phyloP scores from a whole-genome alignment of 1,140 invertebrate species.

The Drosophila pachea region DNA sequence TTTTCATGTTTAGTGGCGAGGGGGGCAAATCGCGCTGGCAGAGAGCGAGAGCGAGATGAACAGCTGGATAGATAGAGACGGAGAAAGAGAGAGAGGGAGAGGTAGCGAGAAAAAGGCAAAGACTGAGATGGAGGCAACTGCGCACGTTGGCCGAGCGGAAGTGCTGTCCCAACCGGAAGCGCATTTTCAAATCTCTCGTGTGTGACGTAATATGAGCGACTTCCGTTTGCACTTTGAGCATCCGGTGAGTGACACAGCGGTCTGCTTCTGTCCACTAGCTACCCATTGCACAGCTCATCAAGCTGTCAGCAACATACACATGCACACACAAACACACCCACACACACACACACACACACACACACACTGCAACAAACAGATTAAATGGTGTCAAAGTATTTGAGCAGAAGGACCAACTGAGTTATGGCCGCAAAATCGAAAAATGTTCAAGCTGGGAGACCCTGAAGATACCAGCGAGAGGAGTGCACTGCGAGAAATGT shows the following conservation, averaged over 20 bases:
- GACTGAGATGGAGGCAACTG: neutral
- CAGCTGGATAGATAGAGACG: neutral
- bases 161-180: conserved; percentile 43
- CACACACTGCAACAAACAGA: conserved; percentile 13
- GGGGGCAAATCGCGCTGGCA: neutral
- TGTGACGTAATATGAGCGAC: conserved; percentile 61
- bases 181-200: conserved; percentile 51
- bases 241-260: conserved; percentile 54
- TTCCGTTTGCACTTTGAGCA: conserved; percentile 70
- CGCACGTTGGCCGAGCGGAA: conserved; percentile 30
- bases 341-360: conserved; percentile 3
- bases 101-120: neutral
- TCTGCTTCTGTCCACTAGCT: conserved; percentile 26
- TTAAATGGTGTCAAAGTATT: neutral
- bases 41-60: conserved; percentile 31
- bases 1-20: conserved; percentile 22
- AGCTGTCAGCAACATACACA: conserved; percentile 18
- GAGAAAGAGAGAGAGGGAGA: neutral
- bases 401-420: conserved; percentile 1
- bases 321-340: neutral
- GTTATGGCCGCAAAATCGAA: conserved; percentile 8
- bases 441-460: neutral
- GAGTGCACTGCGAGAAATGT: neutral
- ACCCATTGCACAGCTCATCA: conserved; percentile 23
- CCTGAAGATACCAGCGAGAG: neutral